Percentiles rank a stretch among this genome's conserved stretches.
phyloP scores from a whole-genome alignment of 2,888 invertebrate genomes.

The Myopa testacea region DNA sequence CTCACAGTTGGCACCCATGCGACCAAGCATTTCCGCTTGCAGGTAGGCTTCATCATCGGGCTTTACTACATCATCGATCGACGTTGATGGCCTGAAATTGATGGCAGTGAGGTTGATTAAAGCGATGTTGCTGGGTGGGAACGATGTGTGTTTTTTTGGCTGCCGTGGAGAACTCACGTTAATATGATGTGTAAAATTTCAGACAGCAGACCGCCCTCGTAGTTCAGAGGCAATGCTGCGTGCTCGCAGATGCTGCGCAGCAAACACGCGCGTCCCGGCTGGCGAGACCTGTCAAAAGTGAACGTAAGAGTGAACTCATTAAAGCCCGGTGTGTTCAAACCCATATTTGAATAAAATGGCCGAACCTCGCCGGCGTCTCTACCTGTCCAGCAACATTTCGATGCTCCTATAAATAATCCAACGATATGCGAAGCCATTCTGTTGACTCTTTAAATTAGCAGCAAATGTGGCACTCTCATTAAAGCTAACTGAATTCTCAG shows the following conservation, averaged over 20 bases:
- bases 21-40: constrained; percentile 77
- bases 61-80: constrained; percentile 73
- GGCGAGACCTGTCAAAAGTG: constrained; percentile 70
- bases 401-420: constrained; percentile 62
- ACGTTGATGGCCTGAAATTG: constrained; percentile 75
- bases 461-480: background rate
- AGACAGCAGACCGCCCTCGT: constrained; percentile 79
- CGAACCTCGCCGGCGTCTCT: background rate
- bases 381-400: constrained; percentile 58
- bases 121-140: background rate
- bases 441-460: constrained; percentile 41
- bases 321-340: background rate
- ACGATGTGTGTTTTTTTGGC: background rate
- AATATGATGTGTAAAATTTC: constrained; percentile 82
- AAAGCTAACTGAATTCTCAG: background rate
- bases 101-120: background rate
- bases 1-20: constrained; percentile 59
- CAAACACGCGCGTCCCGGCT: constrained; percentile 78
- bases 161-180: constrained; percentile 72
- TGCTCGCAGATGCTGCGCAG: constrained; percentile 82
- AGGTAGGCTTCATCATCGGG: constrained; percentile 77
- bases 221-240: constrained; percentile 76
- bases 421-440: constrained; percentile 55
- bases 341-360: background rate
- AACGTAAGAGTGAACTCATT: background rate